Conservation (phyloP, 2,797 vertebrate species). For the Dicrostonyx torquatus region DNA sequence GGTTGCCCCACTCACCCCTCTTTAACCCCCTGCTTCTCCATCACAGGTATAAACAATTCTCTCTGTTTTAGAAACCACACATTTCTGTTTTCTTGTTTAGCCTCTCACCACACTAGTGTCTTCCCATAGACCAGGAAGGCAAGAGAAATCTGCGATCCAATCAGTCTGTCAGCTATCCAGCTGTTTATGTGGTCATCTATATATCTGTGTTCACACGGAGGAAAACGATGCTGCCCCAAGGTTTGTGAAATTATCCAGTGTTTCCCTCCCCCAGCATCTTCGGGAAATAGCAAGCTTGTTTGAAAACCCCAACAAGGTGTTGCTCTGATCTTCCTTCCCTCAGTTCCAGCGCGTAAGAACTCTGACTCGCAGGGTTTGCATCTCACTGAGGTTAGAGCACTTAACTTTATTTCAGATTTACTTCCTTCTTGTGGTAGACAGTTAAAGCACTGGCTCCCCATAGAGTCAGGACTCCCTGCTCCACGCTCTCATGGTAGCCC, state of each 20-base stretch:
- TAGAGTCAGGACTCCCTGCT: background rate
- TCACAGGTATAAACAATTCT: background rate
- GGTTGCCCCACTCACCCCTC: background rate
- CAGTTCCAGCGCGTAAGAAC: background rate
- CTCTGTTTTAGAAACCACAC: background rate
- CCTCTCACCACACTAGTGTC: background rate
- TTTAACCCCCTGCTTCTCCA: background rate
- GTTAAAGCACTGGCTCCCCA: constrained; percentile 23
- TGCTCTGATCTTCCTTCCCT: constrained; percentile 39
- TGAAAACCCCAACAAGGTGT: constrained; percentile 55
- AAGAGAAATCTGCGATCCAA: background rate
- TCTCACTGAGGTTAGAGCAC: constrained; percentile 59
- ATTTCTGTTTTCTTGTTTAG: background rate
- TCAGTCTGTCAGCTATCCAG: background rate
- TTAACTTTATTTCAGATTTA: constrained; percentile 41
- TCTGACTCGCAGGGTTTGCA: constrained; percentile 7
- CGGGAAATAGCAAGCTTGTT: constrained; percentile 57
- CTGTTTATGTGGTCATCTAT: background rate
- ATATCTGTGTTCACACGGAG: background rate
- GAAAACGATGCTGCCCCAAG: background rate
- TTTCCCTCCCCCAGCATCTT: constrained; percentile 21
- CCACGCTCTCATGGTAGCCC: background rate
- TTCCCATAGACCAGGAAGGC: background rate
- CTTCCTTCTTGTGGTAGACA: constrained; percentile 68
- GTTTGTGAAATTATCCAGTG: constrained; percentile 43